A percentile compares a stretch with the other conserved stretches of the same genome.
Conservation (phyloP, 2,113 vertebrate genomes). For the Hypomesus transpacificus region DNA sequence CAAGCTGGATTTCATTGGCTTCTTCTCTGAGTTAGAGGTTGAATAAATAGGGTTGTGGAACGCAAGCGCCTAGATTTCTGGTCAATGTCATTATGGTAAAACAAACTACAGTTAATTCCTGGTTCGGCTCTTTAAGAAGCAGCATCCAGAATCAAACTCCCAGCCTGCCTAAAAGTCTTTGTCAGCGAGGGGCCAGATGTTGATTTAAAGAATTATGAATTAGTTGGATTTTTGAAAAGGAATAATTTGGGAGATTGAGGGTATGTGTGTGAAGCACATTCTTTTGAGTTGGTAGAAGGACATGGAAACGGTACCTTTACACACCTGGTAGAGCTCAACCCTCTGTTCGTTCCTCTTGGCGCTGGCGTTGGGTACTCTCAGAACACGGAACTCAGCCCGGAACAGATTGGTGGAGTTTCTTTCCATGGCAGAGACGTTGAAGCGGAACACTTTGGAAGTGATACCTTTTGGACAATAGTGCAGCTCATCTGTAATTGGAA, state of each 20-base stretch:
- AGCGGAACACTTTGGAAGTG: constrained; percentile 88
- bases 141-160: background rate
- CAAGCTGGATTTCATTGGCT: constrained; percentile 35
- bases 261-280: constrained; percentile 9
- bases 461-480: constrained; percentile 83
- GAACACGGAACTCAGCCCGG: constrained; percentile 87
- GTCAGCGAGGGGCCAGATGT: background rate
- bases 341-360: constrained; percentile 86
- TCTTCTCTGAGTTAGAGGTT: constrained; percentile 16
- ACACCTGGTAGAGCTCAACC: constrained; percentile 93
- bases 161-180: too few relatives aligned
- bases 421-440: constrained; percentile 88
- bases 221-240: background rate
- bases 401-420: constrained; percentile 90
- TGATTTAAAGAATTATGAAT: background rate
- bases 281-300: constrained; percentile 36
- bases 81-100: background rate
- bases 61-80: constrained; percentile 11
- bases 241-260: background rate
- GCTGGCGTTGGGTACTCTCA: constrained; percentile 79
- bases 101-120: background rate
- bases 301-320: constrained; percentile 62
- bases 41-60: constrained; percentile 28
- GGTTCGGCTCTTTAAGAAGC: background rate
- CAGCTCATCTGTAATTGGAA: constrained; percentile 78